Evolutionary conservation across 2,888 invertebrate species (phyloP), one percentile per base, ranked within the genome.

Genomic region (Achlya flavicornis): DNA sequence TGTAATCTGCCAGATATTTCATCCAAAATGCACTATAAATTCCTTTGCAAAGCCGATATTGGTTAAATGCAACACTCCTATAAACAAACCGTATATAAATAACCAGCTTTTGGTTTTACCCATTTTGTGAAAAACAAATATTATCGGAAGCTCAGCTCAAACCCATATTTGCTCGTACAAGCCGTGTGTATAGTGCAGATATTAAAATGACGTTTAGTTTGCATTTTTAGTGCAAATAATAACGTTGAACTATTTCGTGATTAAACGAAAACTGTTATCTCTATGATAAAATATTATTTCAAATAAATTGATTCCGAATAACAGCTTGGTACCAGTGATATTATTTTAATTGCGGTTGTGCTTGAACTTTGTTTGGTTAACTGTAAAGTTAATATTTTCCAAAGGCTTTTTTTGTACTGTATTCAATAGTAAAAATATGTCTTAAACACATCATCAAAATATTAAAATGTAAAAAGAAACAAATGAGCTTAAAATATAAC

Each of bases 41-140:
- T 2, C 14, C 4, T n/a, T n/a, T 3, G 3, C 19, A 53, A 53
- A 8, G 16, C 53, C 53, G 19, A 53, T 16, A 16, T 16, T 48
- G 48, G 48, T 48, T 16, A 14, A 19, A 53, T 19, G 6, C 10
- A 53, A 53, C 16, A 19, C 19, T 19, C 19, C n/a, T 16, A 53
- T 19, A 53, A 53, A 53, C n/a, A 48, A 48, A 48, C 16, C 16
- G 48, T n/a, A 48, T 48, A 48, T n/a, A 46, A 14, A 46, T 46
- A 48, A 48, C 16, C 48, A 48, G 48, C 48, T 16, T 48, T 48
- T 16, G 16, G 48, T 48, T 48, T 48, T 7, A 10, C 53, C 1
- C 10, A 19, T 53, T 6, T 35, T 35, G 19, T 19, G 53, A 19
- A 19, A 48, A 53, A 19, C 53, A 19, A 53, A 53, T 53, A 53